Evolutionary conservation across 2,888 invertebrate genomes (phyloP).

Genomic region (Plusia festucae): DNA sequence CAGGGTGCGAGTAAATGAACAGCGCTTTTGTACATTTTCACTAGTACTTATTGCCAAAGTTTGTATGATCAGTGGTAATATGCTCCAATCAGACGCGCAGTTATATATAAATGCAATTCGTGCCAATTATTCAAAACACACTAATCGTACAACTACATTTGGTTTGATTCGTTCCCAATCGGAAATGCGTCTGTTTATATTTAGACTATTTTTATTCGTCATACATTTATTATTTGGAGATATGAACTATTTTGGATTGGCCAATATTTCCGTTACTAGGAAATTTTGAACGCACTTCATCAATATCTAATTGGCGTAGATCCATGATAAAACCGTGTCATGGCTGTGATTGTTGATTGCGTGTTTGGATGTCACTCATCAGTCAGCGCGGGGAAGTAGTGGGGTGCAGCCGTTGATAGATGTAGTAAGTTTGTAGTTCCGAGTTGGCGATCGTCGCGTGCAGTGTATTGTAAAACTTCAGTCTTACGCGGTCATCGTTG

Average conservation of each 20-base stretch:
- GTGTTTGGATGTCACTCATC: slow-evolving; percentile 75
- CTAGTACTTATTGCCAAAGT: slow-evolving; percentile 78
- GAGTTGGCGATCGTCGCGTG: slow-evolving; percentile 67
- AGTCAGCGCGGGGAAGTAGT: slow-evolving; percentile 71
- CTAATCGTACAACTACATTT: slow-evolving; percentile 54
- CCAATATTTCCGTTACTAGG: slow-evolving; percentile 17
- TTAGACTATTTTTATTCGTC: slow-evolving; percentile 20
- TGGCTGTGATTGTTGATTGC: slow-evolving; percentile 72
- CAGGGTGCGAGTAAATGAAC: slow-evolving; percentile 70
- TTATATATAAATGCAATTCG: slow-evolving; percentile 80
- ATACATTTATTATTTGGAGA: slow-evolving; percentile 9
- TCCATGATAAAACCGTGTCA: slow-evolving; percentile 78
- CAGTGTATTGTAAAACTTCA: slow-evolving; percentile 59
- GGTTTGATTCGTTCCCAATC: slow-evolving; percentile 33
- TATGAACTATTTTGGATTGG: background rate
- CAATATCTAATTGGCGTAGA: slow-evolving; percentile 70
- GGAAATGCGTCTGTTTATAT: slow-evolving; percentile 38
- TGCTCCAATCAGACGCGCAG: slow-evolving; percentile 79
- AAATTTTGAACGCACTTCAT: slow-evolving; percentile 45
- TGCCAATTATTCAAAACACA: slow-evolving; percentile 79
- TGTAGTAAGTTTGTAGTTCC: slow-evolving; percentile 69
- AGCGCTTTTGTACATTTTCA: slow-evolving; percentile 83
- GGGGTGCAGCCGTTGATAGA: slow-evolving; percentile 71
- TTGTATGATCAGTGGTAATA: slow-evolving; percentile 72
- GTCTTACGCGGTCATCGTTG: slow-evolving; percentile 51